Percentiles rank a stretch among this genome's conserved stretches.
These are phyloP conservation scores for Dendrolimus houi DNA, from an alignment of 2,888 invertebrate genomes.

Conservation along the genomic window DNA sequence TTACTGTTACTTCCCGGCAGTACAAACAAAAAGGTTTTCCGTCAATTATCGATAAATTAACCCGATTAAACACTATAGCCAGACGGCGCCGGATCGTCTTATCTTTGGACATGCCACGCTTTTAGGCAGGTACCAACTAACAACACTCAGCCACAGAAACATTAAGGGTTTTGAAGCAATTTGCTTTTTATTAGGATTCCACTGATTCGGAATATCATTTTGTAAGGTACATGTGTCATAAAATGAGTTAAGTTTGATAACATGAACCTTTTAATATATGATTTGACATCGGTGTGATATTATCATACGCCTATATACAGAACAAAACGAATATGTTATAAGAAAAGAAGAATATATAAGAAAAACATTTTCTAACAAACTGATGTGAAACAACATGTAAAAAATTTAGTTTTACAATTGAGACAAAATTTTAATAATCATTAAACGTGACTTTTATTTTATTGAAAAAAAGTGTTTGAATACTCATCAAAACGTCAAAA, in stretches of 20 bases:
- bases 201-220: conserved; percentile 22
- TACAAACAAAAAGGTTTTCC: conserved; percentile 76
- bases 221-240: conserved; percentile 4
- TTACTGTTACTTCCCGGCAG: conserved; percentile 75
- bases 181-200: conserved; percentile 61
- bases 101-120: conserved; percentile 72
- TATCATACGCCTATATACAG: too few relatives aligned
- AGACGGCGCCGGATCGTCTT: conserved; percentile 69
- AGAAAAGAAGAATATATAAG: too few relatives aligned
- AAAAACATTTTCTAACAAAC: too few relatives aligned
- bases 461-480: too few relatives aligned
- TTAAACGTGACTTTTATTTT: too few relatives aligned
- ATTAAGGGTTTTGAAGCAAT: conserved; percentile 59
- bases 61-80: conserved; percentile 69
- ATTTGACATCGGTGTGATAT: too few relatives aligned
- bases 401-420: too few relatives aligned
- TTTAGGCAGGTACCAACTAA: conserved; percentile 66
- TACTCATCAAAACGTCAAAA: too few relatives aligned
- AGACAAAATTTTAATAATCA: too few relatives aligned
- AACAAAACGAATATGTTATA: too few relatives aligned
- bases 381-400: too few relatives aligned
- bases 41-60: conserved; percentile 77
- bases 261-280: too few relatives aligned
- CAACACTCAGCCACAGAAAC: conserved; percentile 47
- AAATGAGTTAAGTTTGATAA: conserved; percentile 2